phyloP scores from a whole-genome alignment of 2,113 vertebrate species.

The Nesogale talazaci region DNA sequence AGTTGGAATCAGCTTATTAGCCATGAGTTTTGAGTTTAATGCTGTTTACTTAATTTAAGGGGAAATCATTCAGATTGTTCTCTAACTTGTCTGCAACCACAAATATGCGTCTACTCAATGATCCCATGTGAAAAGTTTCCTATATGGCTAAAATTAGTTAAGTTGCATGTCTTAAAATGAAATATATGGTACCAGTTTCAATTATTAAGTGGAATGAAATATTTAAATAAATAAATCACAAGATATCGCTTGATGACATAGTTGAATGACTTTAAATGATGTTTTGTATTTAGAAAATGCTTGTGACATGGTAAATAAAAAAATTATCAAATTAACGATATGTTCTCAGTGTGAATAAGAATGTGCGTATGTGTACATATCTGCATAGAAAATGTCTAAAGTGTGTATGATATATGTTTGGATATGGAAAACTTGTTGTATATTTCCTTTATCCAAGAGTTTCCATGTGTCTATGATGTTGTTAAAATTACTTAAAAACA shows the following conservation, averaged over 20 bases:
- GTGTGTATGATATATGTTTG: not conserved
- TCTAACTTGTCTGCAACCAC: not conserved
- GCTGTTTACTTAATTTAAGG: not conserved
- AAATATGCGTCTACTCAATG: not conserved
- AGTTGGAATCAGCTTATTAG: too few species aligned
- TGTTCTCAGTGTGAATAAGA: not conserved
- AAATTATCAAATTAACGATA: not conserved
- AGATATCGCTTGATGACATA: not conserved
- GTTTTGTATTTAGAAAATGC: not conserved
- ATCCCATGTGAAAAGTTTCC: not conserved
- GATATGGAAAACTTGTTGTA: not conserved
- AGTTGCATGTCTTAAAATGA: not conserved
- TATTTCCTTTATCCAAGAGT: not conserved
- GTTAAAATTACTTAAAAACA: not conserved
- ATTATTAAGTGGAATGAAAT: not conserved
- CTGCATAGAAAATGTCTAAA: not conserved
- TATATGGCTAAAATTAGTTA: not conserved
- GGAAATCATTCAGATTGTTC: not conserved
- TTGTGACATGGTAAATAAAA: not conserved
- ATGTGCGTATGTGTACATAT: not conserved
- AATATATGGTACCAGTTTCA: not conserved
- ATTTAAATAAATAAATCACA: not conserved
- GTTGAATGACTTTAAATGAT: not conserved
- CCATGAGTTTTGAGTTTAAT: too few species aligned
- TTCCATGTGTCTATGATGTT: not conserved